phyloP scores from a whole-genome alignment of 2,113 vertebrate species.

The Damaliscus lunatus region DNA sequence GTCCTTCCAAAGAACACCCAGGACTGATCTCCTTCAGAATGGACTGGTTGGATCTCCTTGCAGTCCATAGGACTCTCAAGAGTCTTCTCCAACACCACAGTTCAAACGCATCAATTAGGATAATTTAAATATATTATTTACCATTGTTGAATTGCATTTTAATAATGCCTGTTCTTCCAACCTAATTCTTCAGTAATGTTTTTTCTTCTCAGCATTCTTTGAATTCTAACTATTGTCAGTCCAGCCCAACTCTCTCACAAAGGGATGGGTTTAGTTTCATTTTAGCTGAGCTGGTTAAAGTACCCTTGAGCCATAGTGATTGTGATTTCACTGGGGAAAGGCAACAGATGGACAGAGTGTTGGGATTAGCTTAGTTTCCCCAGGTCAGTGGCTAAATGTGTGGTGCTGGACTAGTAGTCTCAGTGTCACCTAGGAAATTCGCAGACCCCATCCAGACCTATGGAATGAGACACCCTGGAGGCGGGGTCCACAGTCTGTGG shows the following conservation, averaged over 20 bases:
- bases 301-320: not conserved
- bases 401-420: not conserved
- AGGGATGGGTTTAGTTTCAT: not conserved
- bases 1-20: too few relatives aligned
- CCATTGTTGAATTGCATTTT: not conserved
- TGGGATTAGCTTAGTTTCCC: not conserved
- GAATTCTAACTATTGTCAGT: not conserved
- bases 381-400: not conserved
- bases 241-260: not conserved
- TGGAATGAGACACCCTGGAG: not conserved
- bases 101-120: not conserved
- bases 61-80: too few relatives aligned
- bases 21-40: too few relatives aligned
- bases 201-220: constrained; percentile 18
- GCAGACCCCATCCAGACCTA: not conserved
- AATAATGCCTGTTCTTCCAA: not conserved
- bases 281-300: not conserved
- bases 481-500: not conserved
- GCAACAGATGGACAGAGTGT: not conserved
- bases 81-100: too few relatives aligned
- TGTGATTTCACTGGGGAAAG: not conserved
- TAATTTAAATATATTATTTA: constrained; percentile 40
- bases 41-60: too few relatives aligned
- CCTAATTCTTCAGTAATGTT: not conserved
- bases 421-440: not conserved